Percentiles rank a stretch among this genome's conserved stretches.
Evolutionary conservation across 2,888 invertebrate genomes (phyloP).

Genomic region (Eristalis pertinax): DNA sequence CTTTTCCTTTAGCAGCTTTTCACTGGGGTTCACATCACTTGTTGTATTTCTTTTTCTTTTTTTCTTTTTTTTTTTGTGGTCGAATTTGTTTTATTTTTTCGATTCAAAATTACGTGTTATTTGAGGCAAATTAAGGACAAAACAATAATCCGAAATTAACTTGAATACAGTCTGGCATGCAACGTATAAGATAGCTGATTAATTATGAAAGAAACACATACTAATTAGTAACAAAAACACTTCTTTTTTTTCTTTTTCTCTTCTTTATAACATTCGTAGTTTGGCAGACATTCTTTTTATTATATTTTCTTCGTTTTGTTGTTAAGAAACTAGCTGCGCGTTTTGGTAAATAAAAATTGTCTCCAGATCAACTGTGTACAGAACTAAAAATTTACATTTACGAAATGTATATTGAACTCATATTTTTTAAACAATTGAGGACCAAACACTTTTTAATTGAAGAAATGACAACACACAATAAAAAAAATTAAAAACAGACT

Average conservation of each 20-base stretch:
- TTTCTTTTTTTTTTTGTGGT: neutral
- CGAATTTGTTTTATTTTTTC: neutral
- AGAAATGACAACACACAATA: conserved; percentile 70
- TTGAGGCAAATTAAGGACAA: neutral
- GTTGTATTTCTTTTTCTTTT: neutral
- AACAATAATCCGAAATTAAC: neutral
- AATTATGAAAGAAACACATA: conserved; percentile 16
- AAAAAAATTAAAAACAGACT: conserved; percentile 66
- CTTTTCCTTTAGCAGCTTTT: conserved; percentile 64
- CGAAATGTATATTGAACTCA: conserved; percentile 24
- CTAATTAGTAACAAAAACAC: conserved; percentile 38
- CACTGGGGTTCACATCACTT: conserved; percentile 62
- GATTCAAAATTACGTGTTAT: conserved; percentile 12
- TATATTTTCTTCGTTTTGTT: neutral
- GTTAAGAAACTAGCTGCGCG: neutral
- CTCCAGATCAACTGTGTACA: neutral
- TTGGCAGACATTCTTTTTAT: conserved; percentile 16
- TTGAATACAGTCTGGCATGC: conserved; percentile 4
- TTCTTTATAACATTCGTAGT: conserved; percentile 31
- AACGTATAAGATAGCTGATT: conserved; percentile 4
- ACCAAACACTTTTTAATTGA: conserved; percentile 68
- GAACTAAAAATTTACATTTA: conserved; percentile 41
- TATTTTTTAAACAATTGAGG: conserved; percentile 47
- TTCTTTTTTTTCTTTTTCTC: conserved; percentile 28
- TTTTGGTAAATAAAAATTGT: neutral